Evolutionary conservation across 1,140 invertebrate genomes (phyloP).

Genomic region (Drosophila truncata): DNA sequence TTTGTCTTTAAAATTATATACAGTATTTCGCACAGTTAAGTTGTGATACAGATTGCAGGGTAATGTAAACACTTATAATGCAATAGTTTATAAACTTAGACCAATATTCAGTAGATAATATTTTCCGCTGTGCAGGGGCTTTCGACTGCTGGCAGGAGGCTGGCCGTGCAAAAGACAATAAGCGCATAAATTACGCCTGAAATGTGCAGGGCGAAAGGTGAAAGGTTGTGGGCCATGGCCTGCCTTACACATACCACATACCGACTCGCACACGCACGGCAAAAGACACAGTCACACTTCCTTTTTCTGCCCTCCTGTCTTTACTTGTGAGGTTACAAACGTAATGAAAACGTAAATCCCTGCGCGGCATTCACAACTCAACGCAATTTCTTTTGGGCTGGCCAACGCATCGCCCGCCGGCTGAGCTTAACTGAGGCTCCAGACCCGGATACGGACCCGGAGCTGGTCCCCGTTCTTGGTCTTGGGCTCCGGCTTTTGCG

Average conservation of each 20-base stretch:
- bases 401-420: constrained; percentile 43
- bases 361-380: constrained; percentile 80
- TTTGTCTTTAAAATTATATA: too few species aligned
- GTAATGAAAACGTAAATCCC: constrained; percentile 84
- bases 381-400: constrained; percentile 69
- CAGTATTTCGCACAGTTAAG: too few species aligned
- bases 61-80: too few species aligned
- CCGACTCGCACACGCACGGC: constrained; percentile 17
- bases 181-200: constrained; percentile 79
- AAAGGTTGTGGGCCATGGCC: constrained; percentile 19
- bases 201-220: constrained; percentile 56
- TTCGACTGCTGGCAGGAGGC: constrained; percentile 16
- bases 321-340: constrained; percentile 63
- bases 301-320: constrained; percentile 7
- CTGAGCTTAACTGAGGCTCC: constrained; percentile 60
- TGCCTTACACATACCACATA: constrained; percentile 21
- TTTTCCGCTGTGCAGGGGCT: constrained; percentile 1
- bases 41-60: too few species aligned
- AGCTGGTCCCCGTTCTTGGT: constrained; percentile 8
- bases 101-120: neutral
- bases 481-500: constrained; percentile 37
- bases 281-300: constrained; percentile 23
- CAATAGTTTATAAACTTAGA: too few species aligned
- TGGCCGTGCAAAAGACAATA: constrained; percentile 66
- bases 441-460: neutral